These are phyloP conservation scores for Zhengitettix transpicula DNA, from an alignment of 2,888 invertebrate genomes.

Conservation along the genomic window DNA sequence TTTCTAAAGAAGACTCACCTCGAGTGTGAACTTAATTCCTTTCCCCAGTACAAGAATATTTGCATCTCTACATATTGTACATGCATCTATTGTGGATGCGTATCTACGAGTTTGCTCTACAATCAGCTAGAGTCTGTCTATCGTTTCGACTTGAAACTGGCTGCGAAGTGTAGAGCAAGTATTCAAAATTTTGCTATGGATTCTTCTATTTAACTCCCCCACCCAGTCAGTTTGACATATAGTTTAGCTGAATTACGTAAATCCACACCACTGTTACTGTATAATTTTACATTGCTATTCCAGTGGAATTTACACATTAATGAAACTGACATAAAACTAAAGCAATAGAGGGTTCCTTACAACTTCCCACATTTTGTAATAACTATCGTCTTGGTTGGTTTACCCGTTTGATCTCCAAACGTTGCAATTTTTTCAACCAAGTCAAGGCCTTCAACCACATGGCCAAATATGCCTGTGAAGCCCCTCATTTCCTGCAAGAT, in stretches of 20 bases:
- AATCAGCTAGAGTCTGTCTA: neutral
- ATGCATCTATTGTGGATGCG: constrained; percentile 6
- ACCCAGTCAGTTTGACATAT: too few relatives aligned
- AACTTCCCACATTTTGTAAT: constrained; percentile 61
- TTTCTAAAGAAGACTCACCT: constrained; percentile 8
- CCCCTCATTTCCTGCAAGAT: constrained; percentile 68
- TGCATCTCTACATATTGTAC: constrained; percentile 8
- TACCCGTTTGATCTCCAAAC: constrained; percentile 59
- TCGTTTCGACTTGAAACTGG: neutral
- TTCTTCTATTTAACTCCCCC: neutral
- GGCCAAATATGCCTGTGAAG: constrained; percentile 67
- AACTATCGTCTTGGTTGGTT: constrained; percentile 55
- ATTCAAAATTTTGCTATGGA: neutral
- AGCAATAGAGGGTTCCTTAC: constrained; percentile 23
- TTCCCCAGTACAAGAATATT: constrained; percentile 9
- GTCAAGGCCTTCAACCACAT: constrained; percentile 63
- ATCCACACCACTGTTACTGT: too few relatives aligned
- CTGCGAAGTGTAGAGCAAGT: neutral
- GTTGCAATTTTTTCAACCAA: constrained; percentile 62
- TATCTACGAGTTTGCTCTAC: constrained; percentile 3
- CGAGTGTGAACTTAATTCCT: constrained; percentile 1
- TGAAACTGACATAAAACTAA: too few relatives aligned
- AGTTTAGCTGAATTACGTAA: too few relatives aligned
- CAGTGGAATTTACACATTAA: too few relatives aligned
- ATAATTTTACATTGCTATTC: too few relatives aligned